Evolutionary conservation across 2,888 invertebrate genomes (phyloP), one percentile per base, ranked within the genome.

Genomic region (Chironomus riparius): DNA sequence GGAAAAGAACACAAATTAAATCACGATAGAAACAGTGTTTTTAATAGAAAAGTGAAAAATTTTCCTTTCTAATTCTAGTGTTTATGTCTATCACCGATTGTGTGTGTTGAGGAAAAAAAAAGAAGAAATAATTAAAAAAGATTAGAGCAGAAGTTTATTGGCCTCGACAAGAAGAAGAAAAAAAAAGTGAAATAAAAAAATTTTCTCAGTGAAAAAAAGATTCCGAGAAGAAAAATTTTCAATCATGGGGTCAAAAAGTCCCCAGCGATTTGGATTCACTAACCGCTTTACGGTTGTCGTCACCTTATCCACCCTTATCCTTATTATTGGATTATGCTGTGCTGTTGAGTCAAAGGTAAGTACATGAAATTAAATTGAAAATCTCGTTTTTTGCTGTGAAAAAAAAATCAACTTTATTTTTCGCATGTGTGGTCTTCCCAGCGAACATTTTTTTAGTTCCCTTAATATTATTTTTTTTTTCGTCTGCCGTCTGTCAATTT

Each of bases 301-400:
- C 50, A 47, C 50, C 22, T 24, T 56, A 50, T 18, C 18, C 18
- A 18, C 56, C 10, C 22, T 65, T 65, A 62, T 72, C 21, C 24
- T 72, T 38, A 15, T 72, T 72, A 62, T 72, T 38, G 72, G 72
- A 72, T 50, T 72, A 72, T 22, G 50, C 12, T 72, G 50, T 5
- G 61, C 72, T 18, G 50, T 72, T 22, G 61, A 72, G 13, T 61
- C 72, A 12, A 72, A 72, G 72, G 72, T 72, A 47, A 72, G 72
- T 18, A n/a, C 24, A 24, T 24, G 4, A 7, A 21, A 21, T 13
- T 13, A 13, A 22, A 24, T 22, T 21, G 62, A 24, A 5, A 38
- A 10, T 38, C 38, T 10, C 28, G 3, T 28, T 4, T 28, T 28
- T 18, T 1, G 10, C 7, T 56, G 56, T 56, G 56, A 56, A 56